Percentiles rank a stretch among this genome's conserved stretches.
Evolutionary conservation across 2,113 vertebrate species (phyloP).

Genomic region (Tretioscincus oriximinensis): DNA sequence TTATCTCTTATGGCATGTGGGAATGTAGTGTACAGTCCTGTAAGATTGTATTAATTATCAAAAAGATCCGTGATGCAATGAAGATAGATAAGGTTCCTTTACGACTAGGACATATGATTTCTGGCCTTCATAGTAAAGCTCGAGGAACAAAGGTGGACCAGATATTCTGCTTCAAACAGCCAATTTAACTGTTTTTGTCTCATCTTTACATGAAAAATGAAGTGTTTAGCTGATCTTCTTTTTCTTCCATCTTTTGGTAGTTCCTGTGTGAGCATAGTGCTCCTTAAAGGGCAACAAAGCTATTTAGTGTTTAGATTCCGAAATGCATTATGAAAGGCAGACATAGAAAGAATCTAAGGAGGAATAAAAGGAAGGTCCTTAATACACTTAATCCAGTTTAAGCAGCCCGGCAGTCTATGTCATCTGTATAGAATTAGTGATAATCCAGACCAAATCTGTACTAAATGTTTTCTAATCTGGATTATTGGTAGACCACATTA

Average conservation of each 20-base stretch:
- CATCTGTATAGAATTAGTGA: too few species aligned
- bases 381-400: too few species aligned
- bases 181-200: neutral
- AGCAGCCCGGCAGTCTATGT: too few species aligned
- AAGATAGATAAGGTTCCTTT: neutral
- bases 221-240: neutral
- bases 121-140: neutral
- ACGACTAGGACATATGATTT: too few species aligned
- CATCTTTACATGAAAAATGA: neutral
- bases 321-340: too few species aligned
- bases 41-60: neutral
- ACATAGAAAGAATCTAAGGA: neutral
- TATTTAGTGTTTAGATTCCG: too few species aligned
- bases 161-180: too few species aligned
- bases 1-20: neutral
- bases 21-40: too few species aligned
- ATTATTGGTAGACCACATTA: too few species aligned
- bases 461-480: too few species aligned
- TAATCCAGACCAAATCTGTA: too few species aligned
- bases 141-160: too few species aligned
- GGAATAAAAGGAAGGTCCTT: neutral
- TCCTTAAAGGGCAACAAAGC: neutral
- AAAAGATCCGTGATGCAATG: neutral
- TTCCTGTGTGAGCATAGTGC: neutral
- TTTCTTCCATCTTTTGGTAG: neutral